Evolutionary conservation across 2,888 invertebrate genomes (phyloP).

Genomic region (Diarsia rubi): DNA sequence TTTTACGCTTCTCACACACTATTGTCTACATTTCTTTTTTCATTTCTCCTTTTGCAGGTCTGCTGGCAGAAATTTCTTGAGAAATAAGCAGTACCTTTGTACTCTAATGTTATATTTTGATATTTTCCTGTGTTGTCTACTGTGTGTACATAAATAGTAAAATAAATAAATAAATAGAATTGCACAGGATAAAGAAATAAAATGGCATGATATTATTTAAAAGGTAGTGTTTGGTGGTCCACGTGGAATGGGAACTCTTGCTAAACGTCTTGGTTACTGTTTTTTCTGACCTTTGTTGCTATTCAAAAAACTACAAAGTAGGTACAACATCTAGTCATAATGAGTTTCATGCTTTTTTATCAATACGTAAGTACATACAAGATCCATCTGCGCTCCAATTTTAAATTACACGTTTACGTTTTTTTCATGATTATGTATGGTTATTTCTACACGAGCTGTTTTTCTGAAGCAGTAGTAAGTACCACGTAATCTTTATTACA

Average conservation of each 20-base stretch:
- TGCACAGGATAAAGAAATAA: no score
- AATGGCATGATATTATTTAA: no score
- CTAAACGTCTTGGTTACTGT: neutral
- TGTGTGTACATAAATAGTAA: no score
- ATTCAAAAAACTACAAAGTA: neutral
- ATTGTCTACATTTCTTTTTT: no score
- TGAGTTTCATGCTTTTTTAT: conserved; percentile 4
- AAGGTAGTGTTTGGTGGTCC: neutral
- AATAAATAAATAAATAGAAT: no score
- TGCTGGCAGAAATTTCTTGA: no score
- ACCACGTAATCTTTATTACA: conserved; percentile 14
- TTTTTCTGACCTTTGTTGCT: neutral
- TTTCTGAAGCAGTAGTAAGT: conserved; percentile 31
- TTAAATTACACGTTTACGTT: conserved; percentile 34
- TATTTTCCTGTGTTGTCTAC: no score
- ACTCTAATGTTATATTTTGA: no score
- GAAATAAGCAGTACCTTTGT: no score
- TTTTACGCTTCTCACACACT: no score
- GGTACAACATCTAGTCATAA: neutral
- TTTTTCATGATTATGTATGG: conserved; percentile 15
- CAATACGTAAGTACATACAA: neutral
- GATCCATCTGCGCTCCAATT: conserved; percentile 32
- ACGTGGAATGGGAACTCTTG: neutral
- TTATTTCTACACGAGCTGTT: conserved; percentile 5
- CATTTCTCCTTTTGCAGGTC: no score